Conservation (phyloP, 2,888 invertebrate species). For the Spodoptera exigua region DNA sequence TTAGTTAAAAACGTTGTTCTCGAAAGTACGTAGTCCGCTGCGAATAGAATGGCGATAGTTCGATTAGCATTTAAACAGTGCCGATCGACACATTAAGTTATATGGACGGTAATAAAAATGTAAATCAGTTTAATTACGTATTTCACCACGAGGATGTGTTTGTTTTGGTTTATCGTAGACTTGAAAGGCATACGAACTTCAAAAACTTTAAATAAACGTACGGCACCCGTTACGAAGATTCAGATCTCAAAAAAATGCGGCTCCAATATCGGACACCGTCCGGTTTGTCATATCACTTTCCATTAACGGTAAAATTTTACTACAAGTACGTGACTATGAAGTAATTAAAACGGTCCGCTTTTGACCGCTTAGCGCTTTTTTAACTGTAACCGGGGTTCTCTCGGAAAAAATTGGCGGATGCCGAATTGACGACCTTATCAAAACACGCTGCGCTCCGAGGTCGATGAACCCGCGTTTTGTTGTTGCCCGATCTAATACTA, state of each 20-base stretch:
- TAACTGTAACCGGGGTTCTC: slow-evolving; percentile 80
- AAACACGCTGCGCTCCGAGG: slow-evolving; percentile 71
- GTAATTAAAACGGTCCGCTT: slow-evolving; percentile 86
- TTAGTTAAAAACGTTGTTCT: slow-evolving; percentile 32
- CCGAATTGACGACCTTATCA: slow-evolving; percentile 84
- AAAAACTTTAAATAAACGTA: slow-evolving; percentile 1
- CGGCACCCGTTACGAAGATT: slow-evolving; percentile 21
- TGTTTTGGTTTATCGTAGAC: slow-evolving; percentile 55
- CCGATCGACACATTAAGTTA: slow-evolving; percentile 56
- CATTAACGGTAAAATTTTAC: slow-evolving; percentile 83
- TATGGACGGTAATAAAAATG: slow-evolving; percentile 58
- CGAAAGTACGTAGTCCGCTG: slow-evolving; percentile 48
- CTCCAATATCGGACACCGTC: slow-evolving; percentile 64
- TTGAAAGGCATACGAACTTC: slow-evolving; percentile 7
- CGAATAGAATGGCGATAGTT: slow-evolving; percentile 63
- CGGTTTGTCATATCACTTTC: slow-evolving; percentile 83
- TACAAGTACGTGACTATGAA: slow-evolving; percentile 82
- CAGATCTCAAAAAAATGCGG: slow-evolving; percentile 48
- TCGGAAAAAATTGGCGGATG: slow-evolving; percentile 73
- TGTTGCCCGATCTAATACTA: slow-evolving; percentile 61
- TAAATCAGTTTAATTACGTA: slow-evolving; percentile 55
- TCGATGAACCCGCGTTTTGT: slow-evolving; percentile 72
- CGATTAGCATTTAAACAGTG: slow-evolving; percentile 64
- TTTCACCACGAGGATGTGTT: slow-evolving; percentile 54
- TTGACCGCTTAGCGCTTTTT: slow-evolving; percentile 76